Percentiles rank a stretch among this genome's conserved stretches.
phyloP scores from a whole-genome alignment of 2,888 invertebrate species.

The Tuta absoluta region DNA sequence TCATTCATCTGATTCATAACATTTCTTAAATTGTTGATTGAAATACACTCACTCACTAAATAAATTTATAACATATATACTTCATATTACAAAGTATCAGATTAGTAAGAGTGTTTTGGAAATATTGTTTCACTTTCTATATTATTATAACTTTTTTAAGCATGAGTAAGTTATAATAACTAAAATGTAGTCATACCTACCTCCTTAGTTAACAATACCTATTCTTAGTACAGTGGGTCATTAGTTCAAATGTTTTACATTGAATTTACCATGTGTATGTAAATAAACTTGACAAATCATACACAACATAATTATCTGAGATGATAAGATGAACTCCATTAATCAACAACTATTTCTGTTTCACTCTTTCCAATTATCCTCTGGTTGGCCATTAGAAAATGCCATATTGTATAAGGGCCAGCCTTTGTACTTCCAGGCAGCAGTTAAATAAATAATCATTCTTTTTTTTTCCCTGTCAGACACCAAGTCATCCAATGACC shows the following conservation, averaged over 20 bases:
- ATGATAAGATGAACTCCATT: neutral
- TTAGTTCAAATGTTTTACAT: constrained; percentile 39
- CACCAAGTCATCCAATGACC: too few species aligned
- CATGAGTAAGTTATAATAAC: neutral
- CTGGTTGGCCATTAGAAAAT: too few species aligned
- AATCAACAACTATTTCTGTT: too few species aligned
- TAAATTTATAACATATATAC: neutral
- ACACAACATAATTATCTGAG: neutral
- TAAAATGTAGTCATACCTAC: neutral
- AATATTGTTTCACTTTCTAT: constrained; percentile 10
- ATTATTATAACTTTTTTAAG: constrained; percentile 1
- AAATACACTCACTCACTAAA: neutral
- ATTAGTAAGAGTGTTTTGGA: neutral
- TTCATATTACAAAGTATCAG: neutral
- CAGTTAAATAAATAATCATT: too few species aligned
- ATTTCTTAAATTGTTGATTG: too few species aligned
- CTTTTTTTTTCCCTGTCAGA: too few species aligned
- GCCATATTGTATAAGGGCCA: too few species aligned
- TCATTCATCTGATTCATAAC: too few species aligned
- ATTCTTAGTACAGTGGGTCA: constrained; percentile 35
- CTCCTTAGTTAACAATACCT: constrained; percentile 33
- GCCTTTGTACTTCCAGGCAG: too few species aligned
- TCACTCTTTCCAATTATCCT: too few species aligned
- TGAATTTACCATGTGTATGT: neutral
- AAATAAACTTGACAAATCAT: neutral